These are phyloP conservation scores for Platichthys stellatus DNA, from an alignment of 2,113 vertebrate species.

Conservation along the genomic window DNA sequence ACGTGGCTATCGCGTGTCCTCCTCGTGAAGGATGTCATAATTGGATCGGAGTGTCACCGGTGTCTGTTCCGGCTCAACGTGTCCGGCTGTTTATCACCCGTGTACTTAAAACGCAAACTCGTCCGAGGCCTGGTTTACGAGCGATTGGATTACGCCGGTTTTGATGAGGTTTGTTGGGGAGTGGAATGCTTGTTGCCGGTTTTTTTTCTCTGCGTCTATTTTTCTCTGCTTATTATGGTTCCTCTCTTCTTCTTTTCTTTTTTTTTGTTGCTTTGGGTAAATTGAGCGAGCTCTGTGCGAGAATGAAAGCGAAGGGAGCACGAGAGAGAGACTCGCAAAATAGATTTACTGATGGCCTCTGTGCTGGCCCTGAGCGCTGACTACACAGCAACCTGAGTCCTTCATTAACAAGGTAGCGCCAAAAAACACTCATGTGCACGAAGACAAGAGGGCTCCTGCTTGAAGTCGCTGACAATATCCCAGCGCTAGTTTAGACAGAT, in stretches of 20 bases:
- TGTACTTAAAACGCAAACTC: slow-evolving; percentile 52
- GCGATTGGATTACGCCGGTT: slow-evolving; percentile 39
- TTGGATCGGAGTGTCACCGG: slow-evolving; percentile 30
- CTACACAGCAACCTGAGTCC: slow-evolving; percentile 42
- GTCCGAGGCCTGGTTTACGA: slow-evolving; percentile 27
- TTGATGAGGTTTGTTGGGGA: slow-evolving; percentile 43
- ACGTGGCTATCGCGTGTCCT: slow-evolving; percentile 38
- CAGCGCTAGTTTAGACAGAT: slow-evolving; percentile 54
- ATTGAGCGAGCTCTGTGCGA: slow-evolving; percentile 32
- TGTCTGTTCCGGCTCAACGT: slow-evolving; percentile 20
- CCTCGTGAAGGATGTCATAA: slow-evolving; percentile 47
- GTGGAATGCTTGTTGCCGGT: slow-evolving; percentile 5
- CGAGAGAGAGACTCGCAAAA: slow-evolving; percentile 32
- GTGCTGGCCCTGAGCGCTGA: slow-evolving; percentile 33
- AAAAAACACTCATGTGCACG: slow-evolving; percentile 10
- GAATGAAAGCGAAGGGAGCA: slow-evolving; percentile 29
- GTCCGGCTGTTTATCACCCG: slow-evolving; percentile 34
- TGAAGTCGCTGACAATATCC: slow-evolving; percentile 40
- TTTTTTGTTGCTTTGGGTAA: too few species aligned
- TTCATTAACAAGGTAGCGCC: slow-evolving; percentile 53
- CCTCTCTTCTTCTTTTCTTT: too few species aligned
- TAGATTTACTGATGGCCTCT: slow-evolving; percentile 40
- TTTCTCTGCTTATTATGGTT: slow-evolving; percentile 6
- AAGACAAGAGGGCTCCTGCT: slow-evolving; percentile 19
- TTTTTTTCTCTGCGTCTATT: neutral